Evolutionary conservation across 2,888 invertebrate genomes (phyloP).

Genomic region (Bellardia pandia): DNA sequence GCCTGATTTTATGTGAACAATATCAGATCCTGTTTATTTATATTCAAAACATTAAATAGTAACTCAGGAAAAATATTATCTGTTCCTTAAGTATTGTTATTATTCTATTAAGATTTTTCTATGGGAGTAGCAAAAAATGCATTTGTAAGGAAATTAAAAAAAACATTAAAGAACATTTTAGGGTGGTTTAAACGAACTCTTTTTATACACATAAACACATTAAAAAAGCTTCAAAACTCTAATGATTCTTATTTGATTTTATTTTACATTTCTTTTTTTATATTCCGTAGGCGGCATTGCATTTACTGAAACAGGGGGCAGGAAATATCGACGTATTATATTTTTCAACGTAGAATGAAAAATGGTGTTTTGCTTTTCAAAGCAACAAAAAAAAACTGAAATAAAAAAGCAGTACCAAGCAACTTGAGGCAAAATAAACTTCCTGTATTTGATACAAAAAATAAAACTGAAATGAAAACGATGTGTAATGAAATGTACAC

Average conservation of each 20-base stretch:
- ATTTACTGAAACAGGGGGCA: conserved; percentile 49
- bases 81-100: too few relatives aligned
- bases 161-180: conserved; percentile 26
- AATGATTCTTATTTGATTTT: conserved; percentile 50
- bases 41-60: too few relatives aligned
- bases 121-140: conserved; percentile 34
- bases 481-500: conserved; percentile 68
- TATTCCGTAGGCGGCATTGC: conserved; percentile 37
- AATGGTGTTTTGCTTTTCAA: conserved; percentile 51
- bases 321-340: conserved; percentile 60
- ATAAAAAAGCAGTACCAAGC: conserved; percentile 52
- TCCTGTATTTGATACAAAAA: conserved; percentile 59
- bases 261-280: conserved; percentile 16
- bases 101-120: background rate
- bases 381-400: conserved; percentile 19
- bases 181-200: conserved; percentile 47
- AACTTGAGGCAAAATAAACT: conserved; percentile 71
- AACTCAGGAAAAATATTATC: too few relatives aligned
- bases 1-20: too few relatives aligned
- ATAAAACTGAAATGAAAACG: conserved; percentile 38
- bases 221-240: conserved; percentile 58
- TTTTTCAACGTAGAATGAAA: conserved; percentile 62
- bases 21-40: too few relatives aligned
- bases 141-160: conserved; percentile 29
- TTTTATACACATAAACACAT: conserved; percentile 34